A percentile compares a stretch with the other conserved stretches of the same genome.
These are phyloP conservation scores for Oxytorus armatus DNA, from an alignment of 2,888 invertebrate species.

Conservation along the genomic window DNA sequence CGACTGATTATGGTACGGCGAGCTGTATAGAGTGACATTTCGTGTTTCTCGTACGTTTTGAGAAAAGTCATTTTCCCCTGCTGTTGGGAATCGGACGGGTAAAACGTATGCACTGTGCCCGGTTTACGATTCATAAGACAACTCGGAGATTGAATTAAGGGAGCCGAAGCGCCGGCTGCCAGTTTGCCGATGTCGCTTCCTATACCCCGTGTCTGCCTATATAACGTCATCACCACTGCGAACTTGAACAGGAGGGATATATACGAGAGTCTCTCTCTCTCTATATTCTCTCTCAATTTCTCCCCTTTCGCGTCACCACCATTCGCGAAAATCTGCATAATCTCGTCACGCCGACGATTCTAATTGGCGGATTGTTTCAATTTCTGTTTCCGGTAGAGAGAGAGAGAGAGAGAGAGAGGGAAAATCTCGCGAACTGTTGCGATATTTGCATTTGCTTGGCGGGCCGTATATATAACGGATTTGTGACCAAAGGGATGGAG, in stretches of 20 bases:
- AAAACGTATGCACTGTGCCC: conserved; percentile 53
- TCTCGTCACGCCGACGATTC: conserved; percentile 83
- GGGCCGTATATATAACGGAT: conserved; percentile 5
- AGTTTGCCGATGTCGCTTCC: conserved; percentile 67
- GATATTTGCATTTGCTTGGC: conserved; percentile 65
- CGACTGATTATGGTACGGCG: no score
- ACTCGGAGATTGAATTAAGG: conserved; percentile 83
- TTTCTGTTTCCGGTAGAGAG: conserved; percentile 76
- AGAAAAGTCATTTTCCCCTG: no score
- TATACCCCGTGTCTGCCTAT: conserved; percentile 25
- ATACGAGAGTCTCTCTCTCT: conserved; percentile 27
- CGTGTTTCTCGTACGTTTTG: no score
- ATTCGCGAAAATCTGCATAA: conserved; percentile 82
- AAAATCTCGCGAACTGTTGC: conserved; percentile 72
- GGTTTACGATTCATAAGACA: conserved; percentile 84
- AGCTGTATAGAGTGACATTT: no score
- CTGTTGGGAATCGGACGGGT: conserved; percentile 24
- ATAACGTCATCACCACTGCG: conserved; percentile 46
- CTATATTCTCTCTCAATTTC: background rate
- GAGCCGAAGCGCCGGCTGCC: conserved; percentile 80
- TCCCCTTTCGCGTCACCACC: conserved; percentile 59
- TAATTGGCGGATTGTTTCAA: conserved; percentile 84
- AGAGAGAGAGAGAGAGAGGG: conserved; percentile 31
- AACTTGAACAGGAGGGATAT: conserved; percentile 33
- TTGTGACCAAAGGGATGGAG: background rate